These are phyloP conservation scores for Agriopis marginaria DNA, from an alignment of 2,888 invertebrate species.

Conservation along the genomic window DNA sequence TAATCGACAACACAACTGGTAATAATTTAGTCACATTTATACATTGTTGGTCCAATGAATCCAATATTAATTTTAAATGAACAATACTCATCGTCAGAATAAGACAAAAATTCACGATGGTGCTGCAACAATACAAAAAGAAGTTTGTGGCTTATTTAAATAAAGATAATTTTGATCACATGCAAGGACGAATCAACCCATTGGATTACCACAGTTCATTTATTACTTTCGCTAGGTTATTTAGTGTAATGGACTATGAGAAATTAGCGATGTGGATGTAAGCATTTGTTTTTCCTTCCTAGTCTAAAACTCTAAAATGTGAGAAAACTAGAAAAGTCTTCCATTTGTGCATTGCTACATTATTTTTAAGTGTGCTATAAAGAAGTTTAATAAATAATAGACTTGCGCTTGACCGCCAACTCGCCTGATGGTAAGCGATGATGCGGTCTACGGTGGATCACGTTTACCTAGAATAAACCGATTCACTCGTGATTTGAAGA, in stretches of 20 bases:
- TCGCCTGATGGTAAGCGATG: too few species aligned
- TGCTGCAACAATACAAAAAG: not conserved
- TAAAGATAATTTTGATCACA: conserved; percentile 18
- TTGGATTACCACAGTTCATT: too few species aligned
- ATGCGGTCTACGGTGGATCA: too few species aligned
- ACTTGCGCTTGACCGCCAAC: too few species aligned
- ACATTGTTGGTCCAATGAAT: not conserved
- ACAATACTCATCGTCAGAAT: not conserved
- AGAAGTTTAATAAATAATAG: too few species aligned
- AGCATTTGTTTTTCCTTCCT: conserved; percentile 5
- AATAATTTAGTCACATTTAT: not conserved
- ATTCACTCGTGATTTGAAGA: too few species aligned
- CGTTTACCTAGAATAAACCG: too few species aligned
- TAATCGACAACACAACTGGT: not conserved
- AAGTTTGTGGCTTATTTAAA: conserved; percentile 17
- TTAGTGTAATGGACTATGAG: conserved; percentile 15
- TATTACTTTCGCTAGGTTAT: too few species aligned
- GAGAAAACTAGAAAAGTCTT: not conserved
- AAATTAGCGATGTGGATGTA: conserved; percentile 20
- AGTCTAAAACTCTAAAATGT: not conserved
- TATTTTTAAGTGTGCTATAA: too few species aligned
- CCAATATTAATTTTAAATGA: not conserved
- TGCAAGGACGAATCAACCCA: not conserved
- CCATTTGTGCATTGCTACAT: too few species aligned
- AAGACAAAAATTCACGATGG: conserved; percentile 1